Base-by-base conservation (phyloP, 2,113 vertebrate genomes). In the Cyanoramphus novaezelandiae region DNA sequence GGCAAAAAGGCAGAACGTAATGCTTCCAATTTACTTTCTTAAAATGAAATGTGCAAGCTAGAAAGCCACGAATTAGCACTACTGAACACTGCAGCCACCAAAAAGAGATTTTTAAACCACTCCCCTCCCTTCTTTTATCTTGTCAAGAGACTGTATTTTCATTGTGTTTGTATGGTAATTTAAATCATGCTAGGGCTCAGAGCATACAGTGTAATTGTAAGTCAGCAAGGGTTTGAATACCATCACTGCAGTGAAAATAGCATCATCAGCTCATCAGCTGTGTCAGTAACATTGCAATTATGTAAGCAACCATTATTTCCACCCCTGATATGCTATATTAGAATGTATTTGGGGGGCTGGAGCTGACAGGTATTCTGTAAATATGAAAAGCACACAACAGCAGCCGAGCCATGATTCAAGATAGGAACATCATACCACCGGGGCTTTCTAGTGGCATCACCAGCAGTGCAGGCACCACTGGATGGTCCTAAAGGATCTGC, bases 191-290 rank as follows among this genome's bases (percentile, higher is more conserved):
- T 68, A 77, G 76, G 67, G 82, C 81, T 96, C 60, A 37, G 78
- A 86, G 75, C 72, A n/a, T 92, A 75, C 86, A 84, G 81, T 80
- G 92, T 95, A 84, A 97, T 90, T 97, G 91, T 93, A 96, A 96
- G 91, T 65, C 88, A 29, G 93, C 28, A 43, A 95, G 85, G 90
- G 88, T 87, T 93, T 96, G 95, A 96, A 95, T 97, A 91, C 94
- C 86, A 95, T 82, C 96, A 83, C 88, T 96, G 91, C 91, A 93
- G 84, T 76, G 71, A 94, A 95, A 96, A 97, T 91, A 96, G 96
- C 69, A 94, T 94, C 77, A 96, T 64, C 90, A 88, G 95, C 79
- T 93, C 96, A 97, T 96, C 95, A 95, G 76, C 86, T 97, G 92
- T 96, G 74, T 68, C 77, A 81, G 76, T 90, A 94, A 89, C 93